These are phyloP conservation scores for Megathymus violae DNA, from an alignment of 1,140 invertebrate genomes.

Conservation along the genomic window DNA sequence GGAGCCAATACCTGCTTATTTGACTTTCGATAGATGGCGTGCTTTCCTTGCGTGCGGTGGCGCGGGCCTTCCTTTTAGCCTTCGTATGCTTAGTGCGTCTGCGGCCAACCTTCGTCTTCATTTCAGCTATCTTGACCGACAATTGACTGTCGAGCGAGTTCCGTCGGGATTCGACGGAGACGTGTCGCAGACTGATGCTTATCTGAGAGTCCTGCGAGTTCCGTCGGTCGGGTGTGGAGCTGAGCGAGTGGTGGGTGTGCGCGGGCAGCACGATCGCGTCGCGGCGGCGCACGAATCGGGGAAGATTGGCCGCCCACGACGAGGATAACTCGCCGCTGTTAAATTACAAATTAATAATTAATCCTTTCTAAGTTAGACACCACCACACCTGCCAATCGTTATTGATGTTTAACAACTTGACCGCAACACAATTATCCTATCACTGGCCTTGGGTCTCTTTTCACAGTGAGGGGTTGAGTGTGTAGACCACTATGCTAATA, in stretches of 20 bases:
- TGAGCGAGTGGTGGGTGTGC: conserved; percentile 84
- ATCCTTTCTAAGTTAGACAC: neutral
- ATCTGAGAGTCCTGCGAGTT: conserved; percentile 90
- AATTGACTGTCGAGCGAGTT: conserved; percentile 94
- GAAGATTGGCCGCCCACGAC: conserved; percentile 94
- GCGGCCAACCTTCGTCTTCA: conserved; percentile 88
- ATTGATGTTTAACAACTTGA: no score
- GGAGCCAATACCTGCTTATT: conserved; percentile 85
- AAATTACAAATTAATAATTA: conserved; percentile 2
- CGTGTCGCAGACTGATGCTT: conserved; percentile 90
- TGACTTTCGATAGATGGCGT: conserved; percentile 92
- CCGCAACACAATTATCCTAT: no score
- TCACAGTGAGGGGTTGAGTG: no score
- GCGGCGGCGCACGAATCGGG: conserved; percentile 92
- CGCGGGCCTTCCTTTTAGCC: conserved; percentile 70
- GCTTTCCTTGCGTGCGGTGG: conserved; percentile 86
- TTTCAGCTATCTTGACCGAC: conserved; percentile 91
- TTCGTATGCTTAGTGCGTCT: conserved; percentile 76
- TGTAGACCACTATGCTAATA: no score
- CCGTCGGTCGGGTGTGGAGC: conserved; percentile 77
- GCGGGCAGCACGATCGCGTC: conserved; percentile 88
- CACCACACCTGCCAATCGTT: no score
- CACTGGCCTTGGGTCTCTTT: no score
- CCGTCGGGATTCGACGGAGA: conserved; percentile 91
- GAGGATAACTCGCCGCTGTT: conserved; percentile 85